Base-by-base conservation (phyloP, 2,113 vertebrate species). In the Rhabdornis inornatus region DNA sequence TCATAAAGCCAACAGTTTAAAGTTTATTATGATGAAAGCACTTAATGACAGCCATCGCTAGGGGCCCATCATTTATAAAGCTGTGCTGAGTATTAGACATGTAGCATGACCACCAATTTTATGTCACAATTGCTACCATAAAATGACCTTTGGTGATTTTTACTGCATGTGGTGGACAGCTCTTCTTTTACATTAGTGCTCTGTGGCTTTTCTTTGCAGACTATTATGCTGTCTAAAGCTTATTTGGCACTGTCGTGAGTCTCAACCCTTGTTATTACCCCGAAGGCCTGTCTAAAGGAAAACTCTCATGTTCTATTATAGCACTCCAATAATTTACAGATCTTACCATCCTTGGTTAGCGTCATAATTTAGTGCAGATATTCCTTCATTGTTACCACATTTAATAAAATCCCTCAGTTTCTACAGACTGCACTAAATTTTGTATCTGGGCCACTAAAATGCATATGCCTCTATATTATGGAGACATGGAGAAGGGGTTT, bases 11-110 rank as follows among this genome's bases (percentile, higher is more conserved):
- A 98, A 98, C 98, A 98, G 98, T 98, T 98, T 98, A 98, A 98
- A 98, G 98, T 98, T 98, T 98, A 98, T 98, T 98, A 98, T 98
- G 98, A 98, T 98, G 98, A 98, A 98, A 98, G 98, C 98, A 98
- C 98, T 98, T 98, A 98, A 98, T 98, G 98, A 98, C 98, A 98
- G 98, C 98, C 98, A 98, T 98, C 98, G 98, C 98, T 97, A 98
- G 98, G 98, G 98, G 98, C 98, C 98, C 98, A 98, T 97, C 98
- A 98, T 98, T 98, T 98, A 98, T 98, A 98, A 98, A 98, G 98
- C 98, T 97, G 98, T 97, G 97, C 98, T 98, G 98, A 98, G 98
- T 98, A 98, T 98, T 98, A 98, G 98, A 98, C 98, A 98, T 98
- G 98, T 98, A 98, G 98, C 98, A 98, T 98, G 98, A 98, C 98